Conservation (phyloP, 2,888 invertebrate genomes). For the Coenonympha arcania region DNA sequence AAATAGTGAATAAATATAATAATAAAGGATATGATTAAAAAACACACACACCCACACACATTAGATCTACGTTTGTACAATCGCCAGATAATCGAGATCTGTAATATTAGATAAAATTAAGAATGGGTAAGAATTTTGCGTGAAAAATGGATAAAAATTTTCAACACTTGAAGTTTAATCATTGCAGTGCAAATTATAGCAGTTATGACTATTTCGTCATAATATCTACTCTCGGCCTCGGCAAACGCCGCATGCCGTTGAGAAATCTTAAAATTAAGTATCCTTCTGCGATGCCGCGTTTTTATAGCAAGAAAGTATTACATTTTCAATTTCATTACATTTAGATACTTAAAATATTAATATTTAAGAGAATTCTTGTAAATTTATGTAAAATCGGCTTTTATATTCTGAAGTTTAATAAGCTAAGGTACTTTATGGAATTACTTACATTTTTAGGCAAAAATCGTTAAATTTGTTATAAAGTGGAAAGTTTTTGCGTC, state of each 20-base stretch:
- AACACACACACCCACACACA: too few species aligned
- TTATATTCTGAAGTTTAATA: slow-evolving; percentile 4
- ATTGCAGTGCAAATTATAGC: slow-evolving; percentile 17
- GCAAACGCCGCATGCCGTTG: slow-evolving; percentile 20
- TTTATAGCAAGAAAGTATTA: slow-evolving; percentile 19
- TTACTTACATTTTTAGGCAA: neutral
- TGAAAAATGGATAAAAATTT: neutral
- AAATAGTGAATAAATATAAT: too few species aligned
- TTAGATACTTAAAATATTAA: slow-evolving; percentile 15
- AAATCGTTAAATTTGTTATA: too few species aligned
- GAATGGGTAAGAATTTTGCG: neutral
- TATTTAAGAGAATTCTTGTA: slow-evolving; percentile 7
- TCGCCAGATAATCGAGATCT: too few species aligned
- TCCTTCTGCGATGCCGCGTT: slow-evolving; percentile 12
- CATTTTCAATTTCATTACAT: slow-evolving; percentile 17
- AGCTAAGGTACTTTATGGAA: neutral
- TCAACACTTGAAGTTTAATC: slow-evolving; percentile 12
- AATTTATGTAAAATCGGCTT: slow-evolving; percentile 5
- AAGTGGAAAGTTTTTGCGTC: too few species aligned
- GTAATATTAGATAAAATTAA: neutral
- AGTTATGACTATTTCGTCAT: slow-evolving; percentile 20
- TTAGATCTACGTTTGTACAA: too few species aligned
- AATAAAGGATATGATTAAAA: too few species aligned
- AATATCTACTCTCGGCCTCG: too few species aligned
- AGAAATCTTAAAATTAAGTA: slow-evolving; percentile 25